phyloP scores from a whole-genome alignment of 2,888 invertebrate species.

The Crematogaster levior region DNA sequence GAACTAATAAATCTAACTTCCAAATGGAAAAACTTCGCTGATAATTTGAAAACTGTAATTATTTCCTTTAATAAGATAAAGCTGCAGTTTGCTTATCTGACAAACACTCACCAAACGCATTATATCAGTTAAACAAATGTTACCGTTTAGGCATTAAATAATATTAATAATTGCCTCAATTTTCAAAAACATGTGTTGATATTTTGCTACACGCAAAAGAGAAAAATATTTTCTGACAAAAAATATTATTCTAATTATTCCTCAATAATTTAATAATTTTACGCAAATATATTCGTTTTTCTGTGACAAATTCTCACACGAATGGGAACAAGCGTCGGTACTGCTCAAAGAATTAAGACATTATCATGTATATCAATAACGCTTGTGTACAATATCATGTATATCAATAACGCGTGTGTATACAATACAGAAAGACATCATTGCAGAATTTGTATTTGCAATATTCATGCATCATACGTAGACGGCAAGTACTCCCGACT shows the following conservation, averaged over 20 bases:
- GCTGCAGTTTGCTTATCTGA: background rate
- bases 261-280: background rate
- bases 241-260: background rate
- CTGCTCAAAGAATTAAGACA: conserved; percentile 11
- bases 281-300: background rate
- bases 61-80: conserved; percentile 7
- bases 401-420: background rate
- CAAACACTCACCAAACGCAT: background rate
- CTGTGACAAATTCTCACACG: background rate
- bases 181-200: background rate
- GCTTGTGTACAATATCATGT: background rate
- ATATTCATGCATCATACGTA: conserved; percentile 44
- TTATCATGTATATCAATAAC: background rate
- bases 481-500: conserved; percentile 31
- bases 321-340: background rate
- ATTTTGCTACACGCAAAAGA: background rate
- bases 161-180: background rate
- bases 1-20: background rate
- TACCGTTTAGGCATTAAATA: background rate
- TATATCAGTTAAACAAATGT: background rate
- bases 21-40: background rate
- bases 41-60: background rate
- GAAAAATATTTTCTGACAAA: background rate
- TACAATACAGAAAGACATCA: conserved; percentile 24
- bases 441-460: conserved; percentile 15